Evolutionary conservation across 2,113 vertebrate species (phyloP), one percentile per base, ranked within the genome.

Genomic region (Chionis minor): DNA sequence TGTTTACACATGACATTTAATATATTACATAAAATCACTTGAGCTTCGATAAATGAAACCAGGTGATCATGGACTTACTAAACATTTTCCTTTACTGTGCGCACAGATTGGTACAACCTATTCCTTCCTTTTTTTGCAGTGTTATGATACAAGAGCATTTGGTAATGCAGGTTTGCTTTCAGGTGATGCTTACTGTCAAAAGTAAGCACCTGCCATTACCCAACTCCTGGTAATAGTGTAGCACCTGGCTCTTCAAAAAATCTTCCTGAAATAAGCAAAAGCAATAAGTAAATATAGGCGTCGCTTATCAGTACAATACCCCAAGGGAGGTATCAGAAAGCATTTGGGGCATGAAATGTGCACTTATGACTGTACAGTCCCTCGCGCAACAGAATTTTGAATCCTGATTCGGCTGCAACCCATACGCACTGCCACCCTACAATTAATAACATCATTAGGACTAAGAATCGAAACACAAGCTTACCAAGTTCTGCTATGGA

Each of bases 61-160:
- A 51, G 30, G 20, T 38, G 44, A 59, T n/a, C 21, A 16, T 5
- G 30, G 44, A 14, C 33, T 71, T 62, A 26, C 14, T 38, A 40
- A 80, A 70, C 16, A 4, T 61, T 84, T 70, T 44, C 59, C 55
- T 56, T 73, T 18, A 24, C 28, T 55, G 42, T 18, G 51, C 51
- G 38, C 38, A 61, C 23, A 78, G 55, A 45, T 1, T 16, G 19
- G 51, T 35, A 30, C 33, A 54, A 58, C 0, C 0, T 26, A 52
- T 35, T 65, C 30, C 30, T 84, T 56, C 63, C 30, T 70, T 81
- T 81, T 58, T 81, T 58, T 11, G 6, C 51, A 14, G 40, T 22
- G 23, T 52, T 33, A 61, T 0, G 35, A 52, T 12, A 56, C 15
- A 91, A 49, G 9, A 81, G 14, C 13, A 52, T 4, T 4, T 62